Base-by-base conservation (phyloP, 2,888 invertebrate species). In the Leucophenga montana region DNA sequence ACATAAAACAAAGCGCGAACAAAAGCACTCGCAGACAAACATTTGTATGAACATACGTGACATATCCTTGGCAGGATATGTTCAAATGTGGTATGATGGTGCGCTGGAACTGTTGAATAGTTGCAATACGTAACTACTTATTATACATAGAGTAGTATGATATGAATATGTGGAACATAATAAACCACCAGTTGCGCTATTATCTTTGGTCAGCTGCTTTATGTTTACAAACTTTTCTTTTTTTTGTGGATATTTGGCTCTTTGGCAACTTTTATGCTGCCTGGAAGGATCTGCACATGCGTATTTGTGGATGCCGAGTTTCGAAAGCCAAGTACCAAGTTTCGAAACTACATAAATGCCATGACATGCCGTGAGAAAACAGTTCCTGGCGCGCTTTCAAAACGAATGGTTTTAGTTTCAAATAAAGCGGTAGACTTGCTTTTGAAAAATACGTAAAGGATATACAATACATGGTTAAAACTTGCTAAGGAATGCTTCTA, bases 371-470 rank as follows among this genome's bases (percentile, higher is more conserved):
- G 50, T 67, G 64, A 22, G 72, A 66, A 71, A 76, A 74, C 84
- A 84, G 84, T 84, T 85, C 85, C 84, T 84, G 78, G 82, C 82
- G 83, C 84, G 82, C 78, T 78, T 82, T 83, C 82, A 82, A 75
- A 79, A 66, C 76, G 69, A 75, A 77, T 74, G 82, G 83, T 80
- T 75, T 46, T 22, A 39, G 39, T 39, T 39, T 39, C 11, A 39
- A 11, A 1, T 39, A 1, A 39, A 39, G 39, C 27, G 27, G 27
- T 27, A 27, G 27, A 27, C 27, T 27, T 2, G 27, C 39, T 39
- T 39, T 39, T 1, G 9, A 39, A 39, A 39, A 11, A 39, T 8
- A 11, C 39, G 39, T 39, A 11, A 39, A 39, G 39, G 39, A 39
- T 39, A 39, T 39, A 39, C 27, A 3, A 39, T 39, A 39, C 27